Percentiles rank a stretch among this genome's conserved stretches.
Conservation (phyloP, 2,797 vertebrate genomes). For the Sandelia bainsii region DNA sequence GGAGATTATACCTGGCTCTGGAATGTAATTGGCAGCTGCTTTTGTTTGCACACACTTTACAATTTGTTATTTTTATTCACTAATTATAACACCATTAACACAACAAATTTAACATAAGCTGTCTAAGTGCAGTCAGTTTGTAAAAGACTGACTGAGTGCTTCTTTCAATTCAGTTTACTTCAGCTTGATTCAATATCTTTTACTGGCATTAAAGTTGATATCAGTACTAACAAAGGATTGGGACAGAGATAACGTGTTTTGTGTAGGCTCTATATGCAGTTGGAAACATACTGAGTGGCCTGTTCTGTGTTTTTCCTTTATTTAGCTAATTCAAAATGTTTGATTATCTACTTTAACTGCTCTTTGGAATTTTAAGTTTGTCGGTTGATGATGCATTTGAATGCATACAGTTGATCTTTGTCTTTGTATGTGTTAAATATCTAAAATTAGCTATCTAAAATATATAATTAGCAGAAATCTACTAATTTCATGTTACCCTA, state of each 20-base stretch:
- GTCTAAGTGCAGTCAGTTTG: too few relatives aligned
- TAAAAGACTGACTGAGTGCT: background rate
- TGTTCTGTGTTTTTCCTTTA: background rate
- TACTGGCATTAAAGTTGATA: background rate
- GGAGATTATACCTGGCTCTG: slow-evolving; percentile 18
- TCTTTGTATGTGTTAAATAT: background rate
- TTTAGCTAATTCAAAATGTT: background rate
- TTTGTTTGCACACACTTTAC: slow-evolving; percentile 9
- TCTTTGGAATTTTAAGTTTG: background rate
- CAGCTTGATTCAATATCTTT: slow-evolving; percentile 7
- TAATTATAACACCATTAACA: too few relatives aligned
- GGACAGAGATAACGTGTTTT: background rate
- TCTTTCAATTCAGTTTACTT: background rate
- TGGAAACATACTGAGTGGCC: background rate
- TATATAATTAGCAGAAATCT: background rate
- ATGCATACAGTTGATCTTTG: too few relatives aligned
- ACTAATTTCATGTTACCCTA: background rate
- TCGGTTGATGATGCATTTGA: background rate
- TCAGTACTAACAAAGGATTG: too few relatives aligned
- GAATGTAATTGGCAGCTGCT: background rate
- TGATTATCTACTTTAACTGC: background rate
- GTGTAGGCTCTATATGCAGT: background rate
- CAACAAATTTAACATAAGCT: too few relatives aligned
- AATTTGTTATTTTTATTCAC: background rate
- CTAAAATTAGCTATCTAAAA: too few relatives aligned